A percentile compares a stretch with the other conserved stretches of the same genome.
phyloP scores from a whole-genome alignment of 2,888 invertebrate genomes.

The Catocala sponsa region DNA sequence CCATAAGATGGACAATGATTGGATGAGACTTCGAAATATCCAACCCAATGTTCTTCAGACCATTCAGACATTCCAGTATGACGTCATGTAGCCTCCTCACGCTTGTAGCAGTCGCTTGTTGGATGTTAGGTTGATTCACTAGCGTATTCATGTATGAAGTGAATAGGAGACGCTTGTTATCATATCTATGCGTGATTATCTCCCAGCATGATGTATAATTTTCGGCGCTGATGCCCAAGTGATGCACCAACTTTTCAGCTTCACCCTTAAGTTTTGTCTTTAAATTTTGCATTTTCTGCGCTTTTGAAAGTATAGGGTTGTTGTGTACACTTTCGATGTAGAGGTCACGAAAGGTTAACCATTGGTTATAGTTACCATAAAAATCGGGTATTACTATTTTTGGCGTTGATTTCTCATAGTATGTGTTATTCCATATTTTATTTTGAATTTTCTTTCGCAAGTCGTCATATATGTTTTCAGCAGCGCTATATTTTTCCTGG shows the following conservation, averaged over 20 bases:
- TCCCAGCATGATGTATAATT: neutral
- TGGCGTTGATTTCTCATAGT: neutral
- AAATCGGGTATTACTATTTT: neutral
- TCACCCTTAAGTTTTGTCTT: neutral
- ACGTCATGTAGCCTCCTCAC: slow-evolving; percentile 10
- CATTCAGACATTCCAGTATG: slow-evolving; percentile 15
- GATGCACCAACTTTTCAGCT: neutral
- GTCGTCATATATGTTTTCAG: neutral
- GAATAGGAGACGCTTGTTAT: neutral
- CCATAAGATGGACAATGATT: too few species aligned
- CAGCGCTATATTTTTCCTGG: neutral
- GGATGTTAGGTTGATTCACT: neutral
- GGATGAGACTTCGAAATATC: too few species aligned
- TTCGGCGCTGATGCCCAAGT: neutral
- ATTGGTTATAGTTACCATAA: slow-evolving; percentile 1
- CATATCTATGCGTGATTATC: neutral
- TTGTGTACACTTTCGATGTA: neutral
- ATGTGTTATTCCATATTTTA: neutral
- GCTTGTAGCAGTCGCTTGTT: neutral
- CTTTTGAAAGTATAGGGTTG: neutral
- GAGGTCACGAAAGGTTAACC: neutral
- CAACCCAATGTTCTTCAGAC: neutral
- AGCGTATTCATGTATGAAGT: neutral
- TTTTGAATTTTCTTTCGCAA: neutral
- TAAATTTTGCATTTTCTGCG: neutral